These are phyloP conservation scores for Lophura swinhoii DNA, from an alignment of 2,797 vertebrate genomes.

Conservation along the genomic window DNA sequence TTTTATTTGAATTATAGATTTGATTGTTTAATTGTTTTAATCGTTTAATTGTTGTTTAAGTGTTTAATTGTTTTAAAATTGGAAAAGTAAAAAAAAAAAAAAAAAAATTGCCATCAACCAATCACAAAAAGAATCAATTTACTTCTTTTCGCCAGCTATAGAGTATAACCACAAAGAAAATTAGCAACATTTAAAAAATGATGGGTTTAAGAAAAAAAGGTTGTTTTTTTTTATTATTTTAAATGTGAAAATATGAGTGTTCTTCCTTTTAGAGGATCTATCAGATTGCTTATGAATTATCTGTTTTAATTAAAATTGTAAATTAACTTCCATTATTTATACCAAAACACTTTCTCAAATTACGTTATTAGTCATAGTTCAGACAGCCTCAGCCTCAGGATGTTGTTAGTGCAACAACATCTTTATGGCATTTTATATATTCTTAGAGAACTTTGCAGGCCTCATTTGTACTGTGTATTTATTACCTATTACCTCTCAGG, in stretches of 20 bases:
- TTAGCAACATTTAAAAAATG: neutral
- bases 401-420: neutral
- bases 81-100: neutral
- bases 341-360: neutral
- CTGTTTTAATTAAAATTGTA: neutral
- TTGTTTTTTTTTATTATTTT: neutral
- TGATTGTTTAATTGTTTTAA: neutral
- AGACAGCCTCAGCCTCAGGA: neutral
- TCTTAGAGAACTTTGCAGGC: neutral
- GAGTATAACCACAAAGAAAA: neutral
- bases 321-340: neutral
- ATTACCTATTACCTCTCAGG: neutral
- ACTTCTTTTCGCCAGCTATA: neutral
- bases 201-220: neutral
- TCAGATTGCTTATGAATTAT: neutral
- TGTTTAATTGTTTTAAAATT: neutral
- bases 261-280: neutral
- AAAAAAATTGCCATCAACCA: neutral
- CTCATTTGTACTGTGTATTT: neutral
- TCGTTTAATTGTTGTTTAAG: no score
- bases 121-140: neutral
- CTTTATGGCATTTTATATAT: neutral
- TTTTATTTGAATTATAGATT: neutral
- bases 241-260: fast-evolving
- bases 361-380: neutral